A percentile compares a stretch with the other conserved stretches of the same genome.
These are phyloP conservation scores for Hirtodrosophila confusa DNA, from an alignment of 2,888 invertebrate species.

Conservation along the genomic window DNA sequence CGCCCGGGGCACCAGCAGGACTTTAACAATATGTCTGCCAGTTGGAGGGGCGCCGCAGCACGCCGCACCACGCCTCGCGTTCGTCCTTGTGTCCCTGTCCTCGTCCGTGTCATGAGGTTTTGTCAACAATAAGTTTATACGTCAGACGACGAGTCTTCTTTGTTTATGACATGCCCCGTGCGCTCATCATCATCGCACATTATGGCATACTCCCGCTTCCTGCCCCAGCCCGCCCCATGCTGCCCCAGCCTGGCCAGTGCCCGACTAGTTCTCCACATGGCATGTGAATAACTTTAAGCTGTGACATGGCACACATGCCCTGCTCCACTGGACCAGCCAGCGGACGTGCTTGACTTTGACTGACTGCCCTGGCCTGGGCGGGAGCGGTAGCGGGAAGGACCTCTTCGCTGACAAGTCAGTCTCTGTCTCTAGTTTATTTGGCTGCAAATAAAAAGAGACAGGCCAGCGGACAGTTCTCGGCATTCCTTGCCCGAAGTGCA, in stretches of 20 bases:
- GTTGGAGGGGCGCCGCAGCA: slow-evolving; percentile 2
- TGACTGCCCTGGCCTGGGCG: slow-evolving; percentile 21
- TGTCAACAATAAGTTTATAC: slow-evolving; percentile 79
- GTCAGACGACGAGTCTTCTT: slow-evolving; percentile 62
- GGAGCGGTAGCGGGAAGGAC: slow-evolving; percentile 2
- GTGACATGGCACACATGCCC: slow-evolving; percentile 63
- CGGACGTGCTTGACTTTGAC: slow-evolving; percentile 77
- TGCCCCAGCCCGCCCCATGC: neutral
- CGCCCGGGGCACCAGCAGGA: slow-evolving; percentile 54
- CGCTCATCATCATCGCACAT: slow-evolving; percentile 36
- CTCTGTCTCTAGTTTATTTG: slow-evolving; percentile 39
- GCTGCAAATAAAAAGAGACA: slow-evolving; percentile 39
- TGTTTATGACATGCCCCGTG: slow-evolving; percentile 72
- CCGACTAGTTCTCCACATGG: slow-evolving; percentile 9
- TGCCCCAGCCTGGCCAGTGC: slow-evolving; percentile 19
- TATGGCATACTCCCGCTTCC: slow-evolving; percentile 14
- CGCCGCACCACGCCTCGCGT: slow-evolving; percentile 5
- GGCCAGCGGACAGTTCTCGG: slow-evolving; percentile 50
- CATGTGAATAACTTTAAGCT: slow-evolving; percentile 76
- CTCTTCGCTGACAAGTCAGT: slow-evolving; percentile 30
- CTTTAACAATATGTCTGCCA: slow-evolving; percentile 71
- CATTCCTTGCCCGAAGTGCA: slow-evolving; percentile 50
- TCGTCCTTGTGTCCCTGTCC: slow-evolving; percentile 12
- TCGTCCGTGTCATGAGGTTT: slow-evolving; percentile 70
- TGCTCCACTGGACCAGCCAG: slow-evolving; percentile 1